These are phyloP conservation scores for Gephyroberyx darwinii DNA, from an alignment of 2,797 vertebrate species.

Conservation along the genomic window DNA sequence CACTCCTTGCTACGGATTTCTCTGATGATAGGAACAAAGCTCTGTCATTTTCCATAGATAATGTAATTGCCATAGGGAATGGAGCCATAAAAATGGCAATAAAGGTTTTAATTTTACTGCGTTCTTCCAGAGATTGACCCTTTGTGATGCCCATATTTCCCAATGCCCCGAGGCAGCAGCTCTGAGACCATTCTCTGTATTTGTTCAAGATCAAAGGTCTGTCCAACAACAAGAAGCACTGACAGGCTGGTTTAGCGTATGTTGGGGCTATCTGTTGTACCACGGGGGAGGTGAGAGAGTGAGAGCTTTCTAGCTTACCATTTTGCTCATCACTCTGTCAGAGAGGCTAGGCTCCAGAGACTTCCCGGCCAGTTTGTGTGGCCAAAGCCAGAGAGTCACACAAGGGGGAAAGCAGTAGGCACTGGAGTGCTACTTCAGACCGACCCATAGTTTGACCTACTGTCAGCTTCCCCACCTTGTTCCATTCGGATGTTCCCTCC, in stretches of 20 bases:
- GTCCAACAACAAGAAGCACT: constrained; percentile 68
- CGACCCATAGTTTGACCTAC: constrained; percentile 68
- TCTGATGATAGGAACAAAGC: constrained; percentile 71
- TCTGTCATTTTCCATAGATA: constrained; percentile 73
- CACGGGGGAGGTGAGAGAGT: constrained; percentile 59
- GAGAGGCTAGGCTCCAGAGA: constrained; percentile 59
- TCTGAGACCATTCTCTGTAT: constrained; percentile 66
- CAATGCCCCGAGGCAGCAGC: constrained; percentile 59
- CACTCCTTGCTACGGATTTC: constrained; percentile 60
- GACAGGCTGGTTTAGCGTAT: constrained; percentile 64
- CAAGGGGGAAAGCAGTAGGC: constrained; percentile 51
- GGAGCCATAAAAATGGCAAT: constrained; percentile 73
- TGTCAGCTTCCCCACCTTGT: constrained; percentile 55
- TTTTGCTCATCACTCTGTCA: constrained; percentile 71
- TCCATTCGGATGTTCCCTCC: constrained; percentile 47
- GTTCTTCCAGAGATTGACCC: constrained; percentile 69
- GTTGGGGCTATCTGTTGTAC: constrained; percentile 57
- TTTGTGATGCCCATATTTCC: constrained; percentile 63
- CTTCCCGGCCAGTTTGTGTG: constrained; percentile 65
- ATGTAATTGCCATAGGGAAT: constrained; percentile 73
- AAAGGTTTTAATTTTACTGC: constrained; percentile 76
- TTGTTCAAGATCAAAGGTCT: constrained; percentile 78
- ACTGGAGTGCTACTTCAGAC: constrained; percentile 48
- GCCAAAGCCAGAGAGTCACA: constrained; percentile 69
- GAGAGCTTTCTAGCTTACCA: constrained; percentile 65